phyloP scores from a whole-genome alignment of 2,113 vertebrate species.

The Sinosuthora webbiana region DNA sequence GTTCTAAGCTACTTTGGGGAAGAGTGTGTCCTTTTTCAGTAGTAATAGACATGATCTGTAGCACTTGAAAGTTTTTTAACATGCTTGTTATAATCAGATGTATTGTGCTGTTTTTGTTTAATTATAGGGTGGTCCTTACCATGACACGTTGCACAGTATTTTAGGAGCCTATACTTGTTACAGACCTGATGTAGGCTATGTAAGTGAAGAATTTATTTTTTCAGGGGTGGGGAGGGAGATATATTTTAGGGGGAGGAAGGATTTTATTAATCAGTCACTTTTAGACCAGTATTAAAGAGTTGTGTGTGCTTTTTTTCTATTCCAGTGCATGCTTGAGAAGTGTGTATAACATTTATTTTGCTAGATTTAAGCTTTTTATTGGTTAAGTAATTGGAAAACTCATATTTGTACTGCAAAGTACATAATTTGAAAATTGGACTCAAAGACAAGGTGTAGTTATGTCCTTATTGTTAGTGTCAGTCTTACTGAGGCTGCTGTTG shows the following conservation, averaged over 20 bases:
- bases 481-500: background rate
- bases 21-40: background rate
- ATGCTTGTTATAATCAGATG: background rate
- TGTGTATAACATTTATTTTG: background rate
- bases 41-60: background rate
- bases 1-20: background rate
- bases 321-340: background rate
- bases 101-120: conserved; percentile 6
- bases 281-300: background rate
- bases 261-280: background rate
- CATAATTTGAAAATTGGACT: background rate
- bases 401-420: background rate
- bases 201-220: conserved; percentile 73
- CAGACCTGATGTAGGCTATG: conserved; percentile 92
- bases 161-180: conserved; percentile 94
- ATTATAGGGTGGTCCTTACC: conserved; percentile 88
- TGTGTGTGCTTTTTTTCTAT: background rate
- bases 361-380: background rate
- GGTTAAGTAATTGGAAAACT: background rate
- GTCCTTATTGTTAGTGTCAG: background rate
- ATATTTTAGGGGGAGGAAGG: background rate
- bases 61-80: background rate
- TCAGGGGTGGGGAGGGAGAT: background rate
- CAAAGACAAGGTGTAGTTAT: background rate
- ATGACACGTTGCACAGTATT: conserved; percentile 90